phyloP scores from a whole-genome alignment of 2,113 vertebrate species.

The Tretioscincus oriximinensis region DNA sequence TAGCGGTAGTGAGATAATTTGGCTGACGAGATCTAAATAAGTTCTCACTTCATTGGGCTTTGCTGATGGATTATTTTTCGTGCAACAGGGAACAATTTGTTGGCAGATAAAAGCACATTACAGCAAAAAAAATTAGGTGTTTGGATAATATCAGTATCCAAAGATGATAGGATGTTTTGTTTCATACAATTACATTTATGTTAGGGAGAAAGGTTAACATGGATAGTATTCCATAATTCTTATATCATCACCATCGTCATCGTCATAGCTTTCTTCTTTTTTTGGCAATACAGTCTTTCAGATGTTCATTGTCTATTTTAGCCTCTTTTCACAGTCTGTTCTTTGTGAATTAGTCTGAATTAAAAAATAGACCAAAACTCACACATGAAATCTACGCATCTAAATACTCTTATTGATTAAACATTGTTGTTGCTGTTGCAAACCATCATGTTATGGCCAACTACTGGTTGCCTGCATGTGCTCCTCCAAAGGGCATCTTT shows the following conservation, averaged over 20 bases:
- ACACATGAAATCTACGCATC: no score
- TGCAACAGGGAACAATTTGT: slow-evolving; percentile 23
- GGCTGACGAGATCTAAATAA: slow-evolving; percentile 9
- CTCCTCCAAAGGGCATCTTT: no score
- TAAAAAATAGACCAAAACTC: neutral
- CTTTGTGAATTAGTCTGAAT: neutral
- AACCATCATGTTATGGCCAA: no score
- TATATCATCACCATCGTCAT: neutral
- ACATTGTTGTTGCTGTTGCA: neutral
- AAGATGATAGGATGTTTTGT: neutral
- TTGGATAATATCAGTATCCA: neutral
- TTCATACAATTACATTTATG: neutral
- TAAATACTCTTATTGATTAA: neutral
- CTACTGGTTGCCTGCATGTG: no score
- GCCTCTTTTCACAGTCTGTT: neutral
- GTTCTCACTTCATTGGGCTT: slow-evolving; percentile 35
- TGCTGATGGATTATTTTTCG: slow-evolving; percentile 32
- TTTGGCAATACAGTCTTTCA: no score
- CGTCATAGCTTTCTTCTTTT: neutral
- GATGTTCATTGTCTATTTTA: neutral
- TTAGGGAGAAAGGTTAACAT: neutral
- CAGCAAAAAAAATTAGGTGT: slow-evolving; percentile 9
- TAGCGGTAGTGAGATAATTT: slow-evolving; percentile 15
- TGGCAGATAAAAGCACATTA: neutral
- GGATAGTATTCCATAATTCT: neutral